These are phyloP conservation scores for Xyliphius kryptos DNA, from an alignment of 2,113 vertebrate species.

Conservation along the genomic window DNA sequence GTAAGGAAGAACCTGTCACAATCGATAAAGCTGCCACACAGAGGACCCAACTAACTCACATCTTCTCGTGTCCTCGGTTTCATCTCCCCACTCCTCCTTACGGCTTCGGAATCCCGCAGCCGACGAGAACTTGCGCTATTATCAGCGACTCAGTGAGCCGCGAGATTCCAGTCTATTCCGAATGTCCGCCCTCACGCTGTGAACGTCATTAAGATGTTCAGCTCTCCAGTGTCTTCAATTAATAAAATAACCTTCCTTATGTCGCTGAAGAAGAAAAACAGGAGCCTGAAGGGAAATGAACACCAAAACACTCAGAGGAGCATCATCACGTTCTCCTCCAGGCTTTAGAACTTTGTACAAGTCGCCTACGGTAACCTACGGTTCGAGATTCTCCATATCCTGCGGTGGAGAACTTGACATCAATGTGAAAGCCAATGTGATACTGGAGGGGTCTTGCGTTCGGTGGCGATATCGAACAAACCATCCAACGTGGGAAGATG, in stretches of 20 bases:
- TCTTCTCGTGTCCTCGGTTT: constrained; percentile 10
- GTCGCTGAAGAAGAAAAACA: neutral
- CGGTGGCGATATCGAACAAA: too few species aligned
- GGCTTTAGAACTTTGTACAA: too few species aligned
- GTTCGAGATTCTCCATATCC: too few species aligned
- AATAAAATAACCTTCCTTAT: constrained; percentile 10
- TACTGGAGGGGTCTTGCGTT: too few species aligned
- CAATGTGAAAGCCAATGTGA: too few species aligned
- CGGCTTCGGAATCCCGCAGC: neutral
- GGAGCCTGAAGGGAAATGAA: neutral
- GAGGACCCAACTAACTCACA: neutral
- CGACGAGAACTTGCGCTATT: neutral
- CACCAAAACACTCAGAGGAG: neutral
- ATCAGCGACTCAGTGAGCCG: neutral
- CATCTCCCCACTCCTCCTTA: neutral
- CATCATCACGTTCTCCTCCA: neutral
- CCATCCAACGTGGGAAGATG: too few species aligned
- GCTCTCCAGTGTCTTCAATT: constrained; percentile 2
- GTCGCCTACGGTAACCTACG: too few species aligned
- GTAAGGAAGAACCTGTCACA: constrained; percentile 27
- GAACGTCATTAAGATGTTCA: constrained; percentile 11
- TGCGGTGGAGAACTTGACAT: too few species aligned
- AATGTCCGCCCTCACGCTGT: constrained; percentile 5
- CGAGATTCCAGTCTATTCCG: neutral
- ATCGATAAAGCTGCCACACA: constrained; percentile 17